Evolutionary conservation across 2,888 invertebrate species (phyloP).

Genomic region (Acrobasis repandana): DNA sequence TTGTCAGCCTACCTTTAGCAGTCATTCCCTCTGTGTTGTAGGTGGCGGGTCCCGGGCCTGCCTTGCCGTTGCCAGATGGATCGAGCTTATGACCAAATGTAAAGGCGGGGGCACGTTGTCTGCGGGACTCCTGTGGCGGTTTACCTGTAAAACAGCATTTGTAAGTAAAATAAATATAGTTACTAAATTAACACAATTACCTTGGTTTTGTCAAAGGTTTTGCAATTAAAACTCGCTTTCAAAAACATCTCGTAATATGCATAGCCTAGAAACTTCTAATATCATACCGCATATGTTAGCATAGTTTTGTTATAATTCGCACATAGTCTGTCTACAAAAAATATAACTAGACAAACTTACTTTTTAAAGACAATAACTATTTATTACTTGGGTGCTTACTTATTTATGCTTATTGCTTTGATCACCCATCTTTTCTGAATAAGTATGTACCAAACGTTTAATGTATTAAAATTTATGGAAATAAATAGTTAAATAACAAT

Average conservation of each 20-base stretch:
- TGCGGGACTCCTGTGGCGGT: slow-evolving; percentile 89
- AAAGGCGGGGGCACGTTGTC: slow-evolving; percentile 90
- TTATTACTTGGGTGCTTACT: too few relatives aligned
- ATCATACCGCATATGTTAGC: background rate
- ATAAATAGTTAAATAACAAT: background rate
- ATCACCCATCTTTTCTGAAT: too few relatives aligned
- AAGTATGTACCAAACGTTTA: too few relatives aligned
- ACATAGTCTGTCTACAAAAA: too few relatives aligned
- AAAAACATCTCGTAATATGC: background rate
- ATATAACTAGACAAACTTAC: too few relatives aligned
- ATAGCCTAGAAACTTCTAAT: background rate
- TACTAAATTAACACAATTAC: background rate
- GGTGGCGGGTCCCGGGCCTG: slow-evolving; percentile 94
- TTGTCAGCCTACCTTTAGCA: slow-evolving; percentile 85
- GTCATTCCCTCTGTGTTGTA: slow-evolving; percentile 94
- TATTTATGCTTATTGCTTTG: too few relatives aligned
- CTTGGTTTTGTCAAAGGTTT: too few relatives aligned
- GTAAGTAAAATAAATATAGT: background rate
- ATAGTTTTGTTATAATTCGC: background rate
- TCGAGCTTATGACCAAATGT: slow-evolving; percentile 89
- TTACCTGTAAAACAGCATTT: slow-evolving; percentile 81
- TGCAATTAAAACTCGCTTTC: background rate
- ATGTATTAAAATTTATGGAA: background rate
- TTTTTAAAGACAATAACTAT: too few relatives aligned
- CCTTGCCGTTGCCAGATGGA: slow-evolving; percentile 76